Percentiles rank a stretch among this genome's conserved stretches.
phyloP scores from a whole-genome alignment of 2,113 vertebrate genomes.

The Dasypus novemcinctus region DNA sequence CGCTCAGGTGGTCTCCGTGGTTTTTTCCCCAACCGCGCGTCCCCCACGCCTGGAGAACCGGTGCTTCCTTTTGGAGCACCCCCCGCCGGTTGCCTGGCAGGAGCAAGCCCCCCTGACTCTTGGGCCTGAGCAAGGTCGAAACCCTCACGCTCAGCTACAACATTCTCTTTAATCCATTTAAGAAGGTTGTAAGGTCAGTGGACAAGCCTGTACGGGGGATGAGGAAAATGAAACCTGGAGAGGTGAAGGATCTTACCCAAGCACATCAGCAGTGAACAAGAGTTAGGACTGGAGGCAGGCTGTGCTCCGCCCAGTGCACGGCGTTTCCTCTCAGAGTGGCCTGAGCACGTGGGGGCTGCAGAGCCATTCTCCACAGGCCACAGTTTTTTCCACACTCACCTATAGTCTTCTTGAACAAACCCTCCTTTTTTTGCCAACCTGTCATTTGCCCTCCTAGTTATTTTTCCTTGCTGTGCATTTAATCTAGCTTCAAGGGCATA shows the following conservation, averaged over 20 bases:
- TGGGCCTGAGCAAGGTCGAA: too few relatives aligned
- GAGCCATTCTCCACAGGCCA: rapidly evolving
- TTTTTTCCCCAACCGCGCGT: too few relatives aligned
- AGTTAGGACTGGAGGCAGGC: rapidly evolving
- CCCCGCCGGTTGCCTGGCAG: too few relatives aligned
- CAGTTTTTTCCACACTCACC: neutral
- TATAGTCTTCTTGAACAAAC: neutral
- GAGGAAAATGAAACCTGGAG: neutral
- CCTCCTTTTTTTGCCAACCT: neutral
- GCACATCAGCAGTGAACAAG: neutral
- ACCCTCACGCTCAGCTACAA: too few relatives aligned
- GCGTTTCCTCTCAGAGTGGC: rapidly evolving
- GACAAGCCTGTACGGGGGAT: neutral
- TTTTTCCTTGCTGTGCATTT: neutral
- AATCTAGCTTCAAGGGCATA: neutral
- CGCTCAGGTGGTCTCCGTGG: too few relatives aligned
- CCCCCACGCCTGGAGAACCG: too few relatives aligned
- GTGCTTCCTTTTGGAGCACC: too few relatives aligned
- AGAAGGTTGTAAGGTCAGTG: neutral
- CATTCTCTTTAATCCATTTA: neutral
- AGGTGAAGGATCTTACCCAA: neutral
- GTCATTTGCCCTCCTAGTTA: neutral
- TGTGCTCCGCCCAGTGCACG: rapidly evolving
- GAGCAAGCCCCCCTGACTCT: too few relatives aligned
- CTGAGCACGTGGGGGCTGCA: rapidly evolving